phyloP scores from a whole-genome alignment of 2,797 vertebrate species.

The Hoplostethus atlanticus region DNA sequence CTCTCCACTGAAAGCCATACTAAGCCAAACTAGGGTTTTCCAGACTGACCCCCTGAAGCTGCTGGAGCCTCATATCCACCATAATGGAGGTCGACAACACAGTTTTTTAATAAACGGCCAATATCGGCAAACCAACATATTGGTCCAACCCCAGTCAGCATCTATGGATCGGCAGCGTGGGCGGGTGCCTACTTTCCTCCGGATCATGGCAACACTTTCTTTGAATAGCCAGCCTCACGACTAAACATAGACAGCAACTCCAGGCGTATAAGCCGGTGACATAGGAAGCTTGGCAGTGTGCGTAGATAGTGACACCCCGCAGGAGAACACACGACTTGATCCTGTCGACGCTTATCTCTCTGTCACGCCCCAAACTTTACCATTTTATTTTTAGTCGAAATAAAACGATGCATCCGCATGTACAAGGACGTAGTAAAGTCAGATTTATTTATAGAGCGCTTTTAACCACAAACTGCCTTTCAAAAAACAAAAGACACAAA shows the following conservation, averaged over 20 bases:
- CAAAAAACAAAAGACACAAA: background rate
- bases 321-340: slow-evolving; percentile 37
- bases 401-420: background rate
- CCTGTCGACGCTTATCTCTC: slow-evolving; percentile 26
- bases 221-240: slow-evolving; percentile 41
- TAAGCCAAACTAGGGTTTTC: too few species aligned
- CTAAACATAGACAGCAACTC: slow-evolving; percentile 44
- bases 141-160: background rate
- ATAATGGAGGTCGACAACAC: too few species aligned
- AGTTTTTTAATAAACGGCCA: too few species aligned
- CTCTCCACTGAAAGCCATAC: too few species aligned
- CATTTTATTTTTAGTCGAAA: background rate
- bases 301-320: slow-evolving; percentile 30
- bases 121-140: too few species aligned
- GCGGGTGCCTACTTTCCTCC: background rate
- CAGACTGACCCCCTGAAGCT: too few species aligned
- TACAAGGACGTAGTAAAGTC: background rate
- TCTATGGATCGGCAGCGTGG: background rate
- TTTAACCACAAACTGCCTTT: background rate
- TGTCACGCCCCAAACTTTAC: slow-evolving; percentile 25
- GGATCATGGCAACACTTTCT: slow-evolving; percentile 24
- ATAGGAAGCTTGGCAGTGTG: slow-evolving; percentile 52
- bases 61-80: too few species aligned
- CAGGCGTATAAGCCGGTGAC: slow-evolving; percentile 43
- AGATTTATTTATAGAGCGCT: too few species aligned